Conservation (phyloP, 2,888 invertebrate species). For the Dasysyrphus albostriatus region DNA sequence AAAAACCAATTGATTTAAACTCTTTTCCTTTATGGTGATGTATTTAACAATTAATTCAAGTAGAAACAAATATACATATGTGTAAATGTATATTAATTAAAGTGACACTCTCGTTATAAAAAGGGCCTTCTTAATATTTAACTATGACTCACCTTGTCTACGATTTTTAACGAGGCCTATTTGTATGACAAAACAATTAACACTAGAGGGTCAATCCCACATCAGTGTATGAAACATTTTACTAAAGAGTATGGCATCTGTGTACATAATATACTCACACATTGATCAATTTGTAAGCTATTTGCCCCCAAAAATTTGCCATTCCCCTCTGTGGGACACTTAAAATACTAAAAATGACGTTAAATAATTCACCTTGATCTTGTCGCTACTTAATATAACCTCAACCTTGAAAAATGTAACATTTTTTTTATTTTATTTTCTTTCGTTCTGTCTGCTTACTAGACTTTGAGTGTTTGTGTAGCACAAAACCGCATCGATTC, state of each 20-base stretch:
- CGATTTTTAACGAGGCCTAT: constrained; percentile 29
- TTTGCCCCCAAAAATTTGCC: constrained; percentile 25
- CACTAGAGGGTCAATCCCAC: constrained; percentile 50
- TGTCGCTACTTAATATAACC: constrained; percentile 73
- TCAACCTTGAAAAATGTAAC: constrained; percentile 69
- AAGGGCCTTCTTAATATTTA: constrained; percentile 43
- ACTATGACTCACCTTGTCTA: constrained; percentile 50
- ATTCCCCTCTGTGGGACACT: constrained; percentile 19
- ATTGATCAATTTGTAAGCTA: constrained; percentile 16
- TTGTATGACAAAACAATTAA: constrained; percentile 13
- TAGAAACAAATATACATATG: too few relatives aligned
- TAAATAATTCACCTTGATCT: constrained; percentile 69
- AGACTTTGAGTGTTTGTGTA: constrained; percentile 33
- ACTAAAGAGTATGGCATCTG: neutral
- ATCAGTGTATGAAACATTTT: neutral
- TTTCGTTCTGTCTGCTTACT: constrained; percentile 41
- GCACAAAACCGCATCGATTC: constrained; percentile 41
- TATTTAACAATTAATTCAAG: neutral
- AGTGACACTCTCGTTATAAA: constrained; percentile 4
- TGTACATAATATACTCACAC: neutral
- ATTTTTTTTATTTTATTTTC: constrained; percentile 28
- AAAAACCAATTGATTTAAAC: neutral
- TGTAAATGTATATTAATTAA: constrained; percentile 43
- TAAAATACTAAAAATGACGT: constrained; percentile 30
- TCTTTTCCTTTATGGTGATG: neutral